A percentile compares a stretch with the other conserved stretches of the same genome.
phyloP scores from a whole-genome alignment of 2,888 invertebrate genomes.

The Leistus spinibarbis region DNA sequence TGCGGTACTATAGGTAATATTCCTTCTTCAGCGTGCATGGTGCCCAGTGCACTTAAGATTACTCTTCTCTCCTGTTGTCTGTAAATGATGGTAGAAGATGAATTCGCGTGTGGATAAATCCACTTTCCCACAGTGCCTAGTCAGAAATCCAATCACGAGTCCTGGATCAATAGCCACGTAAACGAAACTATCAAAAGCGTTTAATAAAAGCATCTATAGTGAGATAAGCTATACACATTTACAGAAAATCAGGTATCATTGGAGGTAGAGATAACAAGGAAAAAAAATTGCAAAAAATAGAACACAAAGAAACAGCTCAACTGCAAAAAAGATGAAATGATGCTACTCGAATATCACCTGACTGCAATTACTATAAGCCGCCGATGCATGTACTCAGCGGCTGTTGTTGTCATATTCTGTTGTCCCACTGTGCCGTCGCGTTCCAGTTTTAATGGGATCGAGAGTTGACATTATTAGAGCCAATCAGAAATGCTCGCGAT shows the following conservation, averaged over 20 bases:
- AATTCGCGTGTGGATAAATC: too few species aligned
- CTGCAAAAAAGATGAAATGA: too few species aligned
- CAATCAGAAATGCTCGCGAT: conserved; percentile 19
- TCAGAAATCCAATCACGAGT: conserved; percentile 6
- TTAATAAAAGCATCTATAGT: too few species aligned
- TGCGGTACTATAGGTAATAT: too few species aligned
- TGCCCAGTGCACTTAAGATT: too few species aligned
- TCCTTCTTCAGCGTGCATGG: too few species aligned
- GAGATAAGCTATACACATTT: neutral
- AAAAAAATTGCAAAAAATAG: neutral
- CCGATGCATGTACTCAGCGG: conserved; percentile 8
- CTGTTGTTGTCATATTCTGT: conserved; percentile 22
- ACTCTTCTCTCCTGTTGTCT: too few species aligned
- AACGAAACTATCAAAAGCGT: conserved; percentile 13
- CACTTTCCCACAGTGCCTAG: too few species aligned
- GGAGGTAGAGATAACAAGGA: neutral
- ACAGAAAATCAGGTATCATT: neutral
- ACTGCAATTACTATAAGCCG: conserved; percentile 3
- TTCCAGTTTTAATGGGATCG: conserved; percentile 29
- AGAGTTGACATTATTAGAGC: conserved; percentile 26
- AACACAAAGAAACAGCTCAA: too few species aligned
- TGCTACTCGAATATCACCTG: neutral
- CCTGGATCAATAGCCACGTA: conserved; percentile 17
- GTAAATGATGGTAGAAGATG: too few species aligned
- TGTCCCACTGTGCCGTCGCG: conserved; percentile 18